phyloP scores from a whole-genome alignment of 2,113 vertebrate genomes.

The Petroica traversi region DNA sequence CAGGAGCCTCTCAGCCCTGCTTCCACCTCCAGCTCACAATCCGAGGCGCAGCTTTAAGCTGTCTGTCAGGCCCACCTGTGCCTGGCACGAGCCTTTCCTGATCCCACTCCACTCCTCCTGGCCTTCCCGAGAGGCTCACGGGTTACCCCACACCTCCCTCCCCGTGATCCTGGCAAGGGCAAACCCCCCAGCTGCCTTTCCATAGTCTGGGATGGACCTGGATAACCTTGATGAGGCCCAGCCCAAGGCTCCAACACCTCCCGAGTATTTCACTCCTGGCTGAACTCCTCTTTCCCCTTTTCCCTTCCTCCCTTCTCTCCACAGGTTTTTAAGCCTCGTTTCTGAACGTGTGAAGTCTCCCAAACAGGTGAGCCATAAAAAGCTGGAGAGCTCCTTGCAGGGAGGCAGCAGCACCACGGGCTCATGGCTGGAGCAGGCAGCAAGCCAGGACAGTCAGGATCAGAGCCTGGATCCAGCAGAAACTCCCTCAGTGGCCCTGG shows the following conservation, averaged over 20 bases:
- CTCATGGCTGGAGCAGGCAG: not conserved
- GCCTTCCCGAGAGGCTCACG: not conserved
- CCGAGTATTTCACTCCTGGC: not conserved
- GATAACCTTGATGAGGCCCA: not conserved
- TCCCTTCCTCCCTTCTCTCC: conserved; percentile 14
- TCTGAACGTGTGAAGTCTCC: not conserved
- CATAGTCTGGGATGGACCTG: not conserved
- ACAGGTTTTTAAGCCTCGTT: not conserved
- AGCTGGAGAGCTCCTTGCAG: not conserved
- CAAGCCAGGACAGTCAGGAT: not conserved
- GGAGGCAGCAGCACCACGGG: not conserved
- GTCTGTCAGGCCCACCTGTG: not conserved
- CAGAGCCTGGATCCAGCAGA: not conserved
- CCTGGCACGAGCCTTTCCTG: not conserved
- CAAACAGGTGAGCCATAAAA: conserved; percentile 45
- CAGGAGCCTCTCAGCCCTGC: conserved; percentile 10
- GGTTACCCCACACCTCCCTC: not conserved
- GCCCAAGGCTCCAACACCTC: not conserved
- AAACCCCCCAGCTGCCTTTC: not conserved
- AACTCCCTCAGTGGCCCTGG: not conserved
- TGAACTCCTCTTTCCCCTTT: conserved; percentile 13
- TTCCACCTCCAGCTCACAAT: conserved; percentile 8
- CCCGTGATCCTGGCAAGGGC: not conserved
- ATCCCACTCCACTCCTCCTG: not conserved
- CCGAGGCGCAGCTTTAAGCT: not conserved